Base-by-base conservation (phyloP, 2,888 invertebrate species). In the Ferdinandea cuprea region DNA sequence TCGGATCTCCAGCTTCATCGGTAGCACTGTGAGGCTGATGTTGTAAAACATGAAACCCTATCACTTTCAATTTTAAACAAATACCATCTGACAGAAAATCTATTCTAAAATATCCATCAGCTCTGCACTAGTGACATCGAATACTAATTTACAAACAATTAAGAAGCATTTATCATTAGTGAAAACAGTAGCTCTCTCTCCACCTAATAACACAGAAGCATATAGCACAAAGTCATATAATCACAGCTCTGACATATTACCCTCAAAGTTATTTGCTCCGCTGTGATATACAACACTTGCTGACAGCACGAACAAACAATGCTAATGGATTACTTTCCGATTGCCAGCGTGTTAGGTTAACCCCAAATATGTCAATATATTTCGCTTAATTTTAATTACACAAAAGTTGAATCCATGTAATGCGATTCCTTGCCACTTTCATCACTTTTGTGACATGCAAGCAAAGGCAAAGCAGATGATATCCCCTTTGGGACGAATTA, bases 241-340 rank as follows among this genome's bases (percentile, higher is more conserved):
- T 25, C 40, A n/a, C n/a, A n/a, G n/a, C 42, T 3, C 25, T 28
- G 13, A 17, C 50, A 65, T 7, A 19, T 30, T 30, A 32, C 13
- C 32, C 32, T n/a, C 7, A 17, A 11, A 52, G 13, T 19, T 56
- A 46, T 7, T 17, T 58, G 48, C 58, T 69, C 48, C 40, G 13
- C 25, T 19, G n/a, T 59, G 50, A 37, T 40, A 52, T 21, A 46
- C 52, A 73, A 25, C 63, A 54, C 44, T 73, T 48, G 32, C 17
- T 63, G 61, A 42, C 61, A 15, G 46, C 59, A 25, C 21, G 44
- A 35, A 25, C 30, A 74, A 65, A 66, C 46, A 48, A n/a, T 58
- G 48, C 74, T 74, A 74, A 66, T 74, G 74, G 74, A 66, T 74
- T 65, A 66, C 65, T 74, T 66, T 58, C 48, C 74, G 50, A 66